Evolutionary conservation across 2,888 invertebrate species (phyloP).

Genomic region (Brassicogethes aeneus): DNA sequence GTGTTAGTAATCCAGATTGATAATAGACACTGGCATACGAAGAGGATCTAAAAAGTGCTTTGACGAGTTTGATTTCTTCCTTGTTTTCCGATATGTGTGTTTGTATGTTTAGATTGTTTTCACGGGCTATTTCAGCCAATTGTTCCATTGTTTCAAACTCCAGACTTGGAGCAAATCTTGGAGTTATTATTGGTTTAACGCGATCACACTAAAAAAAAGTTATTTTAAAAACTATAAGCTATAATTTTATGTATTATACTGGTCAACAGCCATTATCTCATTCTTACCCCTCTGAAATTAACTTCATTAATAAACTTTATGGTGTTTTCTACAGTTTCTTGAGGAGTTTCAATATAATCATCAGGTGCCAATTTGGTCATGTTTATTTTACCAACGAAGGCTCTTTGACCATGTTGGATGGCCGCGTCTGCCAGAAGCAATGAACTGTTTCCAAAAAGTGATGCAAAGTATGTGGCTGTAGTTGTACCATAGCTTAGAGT

Average conservation of each 20-base stretch:
- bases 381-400: slow-evolving; percentile 80
- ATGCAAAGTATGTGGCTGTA: slow-evolving; percentile 81
- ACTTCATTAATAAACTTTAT: slow-evolving; percentile 52
- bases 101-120: slow-evolving; percentile 65
- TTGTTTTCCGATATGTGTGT: slow-evolving; percentile 79
- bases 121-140: slow-evolving; percentile 58
- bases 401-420: slow-evolving; percentile 63
- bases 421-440: slow-evolving; percentile 61
- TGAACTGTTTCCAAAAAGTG: slow-evolving; percentile 63
- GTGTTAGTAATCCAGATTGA: slow-evolving; percentile 59
- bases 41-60: slow-evolving; percentile 44
- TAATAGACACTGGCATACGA: slow-evolving; percentile 73
- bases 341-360: slow-evolving; percentile 53
- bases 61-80: slow-evolving; percentile 61
- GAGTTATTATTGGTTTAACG: slow-evolving; percentile 72
- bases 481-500: slow-evolving; percentile 76
- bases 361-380: slow-evolving; percentile 53
- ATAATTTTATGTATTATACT: too few species aligned
- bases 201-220: slow-evolving; percentile 59
- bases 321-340: slow-evolving; percentile 53
- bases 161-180: slow-evolving; percentile 78
- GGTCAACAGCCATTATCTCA: too few species aligned
- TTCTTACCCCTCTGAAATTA: not conserved
- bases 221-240: too few species aligned
- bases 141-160: slow-evolving; percentile 58